Percentiles rank a stretch among this genome's conserved stretches.
phyloP scores from a whole-genome alignment of 2,113 vertebrate genomes.

The Pithys albifrons region DNA sequence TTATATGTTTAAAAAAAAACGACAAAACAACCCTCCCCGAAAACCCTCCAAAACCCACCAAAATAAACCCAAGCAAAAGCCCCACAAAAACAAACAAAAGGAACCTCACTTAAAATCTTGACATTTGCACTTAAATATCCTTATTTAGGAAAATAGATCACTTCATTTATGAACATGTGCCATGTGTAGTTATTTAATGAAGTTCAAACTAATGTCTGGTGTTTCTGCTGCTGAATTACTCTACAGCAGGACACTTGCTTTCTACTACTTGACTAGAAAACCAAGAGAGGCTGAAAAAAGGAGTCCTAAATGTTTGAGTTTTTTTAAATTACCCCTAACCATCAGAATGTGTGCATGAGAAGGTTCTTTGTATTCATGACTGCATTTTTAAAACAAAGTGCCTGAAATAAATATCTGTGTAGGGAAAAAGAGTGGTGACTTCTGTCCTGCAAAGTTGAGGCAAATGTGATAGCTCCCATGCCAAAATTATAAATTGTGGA shows the following conservation, averaged over 20 bases:
- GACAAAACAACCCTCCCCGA: background rate
- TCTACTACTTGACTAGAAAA: background rate
- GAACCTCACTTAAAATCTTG: background rate
- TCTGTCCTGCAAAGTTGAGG: background rate
- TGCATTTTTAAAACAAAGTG: background rate
- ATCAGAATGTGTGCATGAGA: background rate
- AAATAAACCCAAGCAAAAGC: background rate
- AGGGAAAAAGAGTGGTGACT: background rate
- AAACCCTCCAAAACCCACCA: no score
- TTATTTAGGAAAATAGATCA: background rate
- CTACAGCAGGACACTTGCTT: background rate
- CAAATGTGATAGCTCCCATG: background rate
- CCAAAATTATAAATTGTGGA: background rate
- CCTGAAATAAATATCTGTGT: background rate
- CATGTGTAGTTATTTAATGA: background rate
- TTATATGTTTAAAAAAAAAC: fast-evolving
- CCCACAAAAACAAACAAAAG: background rate
- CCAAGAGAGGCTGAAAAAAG: background rate
- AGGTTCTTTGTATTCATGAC: background rate
- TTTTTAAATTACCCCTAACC: background rate
- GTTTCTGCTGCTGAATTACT: background rate
- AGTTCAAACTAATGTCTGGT: background rate
- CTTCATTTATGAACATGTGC: background rate
- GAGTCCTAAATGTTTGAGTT: background rate
- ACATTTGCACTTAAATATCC: background rate